Evolutionary conservation across 2,113 vertebrate species (phyloP).

Genomic region (Aegithalos caudatus): DNA sequence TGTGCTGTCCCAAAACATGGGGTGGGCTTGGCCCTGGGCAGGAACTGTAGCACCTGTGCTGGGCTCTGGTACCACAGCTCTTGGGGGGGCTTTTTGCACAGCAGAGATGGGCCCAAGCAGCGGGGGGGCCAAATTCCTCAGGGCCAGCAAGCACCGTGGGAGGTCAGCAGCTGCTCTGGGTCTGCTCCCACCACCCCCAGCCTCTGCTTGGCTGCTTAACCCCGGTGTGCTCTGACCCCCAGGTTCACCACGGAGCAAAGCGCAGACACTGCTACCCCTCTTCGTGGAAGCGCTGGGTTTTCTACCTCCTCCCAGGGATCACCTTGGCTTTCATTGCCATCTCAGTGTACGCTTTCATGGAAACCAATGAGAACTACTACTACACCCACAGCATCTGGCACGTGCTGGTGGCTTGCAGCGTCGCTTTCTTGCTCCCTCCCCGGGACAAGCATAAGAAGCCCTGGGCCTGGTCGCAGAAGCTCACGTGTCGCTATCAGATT

Average conservation of each 20-base stretch:
- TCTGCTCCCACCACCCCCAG: background rate
- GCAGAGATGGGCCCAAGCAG: background rate
- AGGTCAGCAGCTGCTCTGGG: background rate
- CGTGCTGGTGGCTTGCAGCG: constrained; percentile 87
- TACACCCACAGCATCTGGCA: constrained; percentile 98
- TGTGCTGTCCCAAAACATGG: no score
- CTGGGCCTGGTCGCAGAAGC: constrained; percentile 79
- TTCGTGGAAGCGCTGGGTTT: constrained; percentile 89
- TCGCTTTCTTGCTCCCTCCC: constrained; percentile 88
- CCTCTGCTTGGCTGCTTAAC: background rate
- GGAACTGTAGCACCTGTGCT: background rate
- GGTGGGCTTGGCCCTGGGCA: background rate
- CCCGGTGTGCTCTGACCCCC: background rate
- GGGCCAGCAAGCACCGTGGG: background rate
- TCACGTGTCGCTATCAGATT: constrained; percentile 88
- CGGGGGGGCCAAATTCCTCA: background rate
- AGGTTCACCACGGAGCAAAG: constrained; percentile 82
- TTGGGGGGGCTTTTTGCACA: background rate
- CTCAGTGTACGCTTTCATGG: constrained; percentile 84
- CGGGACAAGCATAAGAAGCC: constrained; percentile 72
- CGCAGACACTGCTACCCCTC: constrained; percentile 87
- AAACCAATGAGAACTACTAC: constrained; percentile 93
- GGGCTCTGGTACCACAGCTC: background rate
- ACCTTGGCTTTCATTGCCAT: constrained; percentile 81
- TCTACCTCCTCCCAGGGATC: constrained; percentile 87